Conservation (phyloP, 2,113 vertebrate genomes). For the Pterocles burchelli region DNA sequence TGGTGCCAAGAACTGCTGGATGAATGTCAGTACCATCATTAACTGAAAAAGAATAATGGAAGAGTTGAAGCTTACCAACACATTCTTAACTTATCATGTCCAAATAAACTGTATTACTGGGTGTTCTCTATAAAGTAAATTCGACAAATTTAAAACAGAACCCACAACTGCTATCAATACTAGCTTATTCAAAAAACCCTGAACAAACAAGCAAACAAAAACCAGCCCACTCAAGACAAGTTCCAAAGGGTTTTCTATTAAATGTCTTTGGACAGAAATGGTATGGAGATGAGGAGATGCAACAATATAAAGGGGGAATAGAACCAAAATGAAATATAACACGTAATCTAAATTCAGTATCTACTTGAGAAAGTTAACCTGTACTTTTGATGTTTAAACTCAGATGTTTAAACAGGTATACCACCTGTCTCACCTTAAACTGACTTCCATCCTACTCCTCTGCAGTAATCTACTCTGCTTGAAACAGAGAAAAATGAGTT, state of each 20-base stretch:
- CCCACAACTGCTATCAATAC: background rate
- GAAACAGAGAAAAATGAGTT: constrained; percentile 4
- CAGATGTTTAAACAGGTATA: background rate
- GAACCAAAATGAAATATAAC: background rate
- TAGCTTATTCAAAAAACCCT: background rate
- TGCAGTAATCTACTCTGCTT: background rate
- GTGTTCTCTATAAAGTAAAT: background rate
- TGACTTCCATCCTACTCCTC: background rate
- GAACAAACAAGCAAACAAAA: background rate
- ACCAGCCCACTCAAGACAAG: background rate
- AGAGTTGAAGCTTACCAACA: background rate
- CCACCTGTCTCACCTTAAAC: background rate
- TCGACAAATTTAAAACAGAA: background rate
- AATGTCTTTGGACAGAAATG: background rate
- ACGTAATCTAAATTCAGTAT: background rate
- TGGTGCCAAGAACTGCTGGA: constrained; percentile 88
- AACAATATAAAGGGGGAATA: background rate
- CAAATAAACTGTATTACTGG: background rate
- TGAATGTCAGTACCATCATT: constrained; percentile 91
- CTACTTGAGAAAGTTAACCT: background rate
- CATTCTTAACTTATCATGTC: background rate
- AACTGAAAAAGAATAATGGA: constrained; percentile 72
- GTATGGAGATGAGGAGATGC: background rate
- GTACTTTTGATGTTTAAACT: background rate
- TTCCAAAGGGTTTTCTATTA: background rate